These are phyloP conservation scores for Onychostruthus taczanowskii DNA, from an alignment of 2,113 vertebrate genomes.

Conservation along the genomic window DNA sequence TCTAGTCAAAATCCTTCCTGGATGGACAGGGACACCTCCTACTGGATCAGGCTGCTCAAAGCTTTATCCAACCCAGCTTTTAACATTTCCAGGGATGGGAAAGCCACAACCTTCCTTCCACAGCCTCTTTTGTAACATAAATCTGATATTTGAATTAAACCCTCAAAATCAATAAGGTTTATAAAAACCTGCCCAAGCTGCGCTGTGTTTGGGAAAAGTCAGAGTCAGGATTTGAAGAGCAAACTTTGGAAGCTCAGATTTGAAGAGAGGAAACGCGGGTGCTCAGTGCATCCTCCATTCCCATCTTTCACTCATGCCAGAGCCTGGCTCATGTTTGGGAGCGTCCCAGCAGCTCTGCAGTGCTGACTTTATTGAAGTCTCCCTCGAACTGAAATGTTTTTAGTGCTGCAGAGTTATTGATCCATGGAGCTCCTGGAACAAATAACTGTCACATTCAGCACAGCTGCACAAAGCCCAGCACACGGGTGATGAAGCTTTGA, in stretches of 20 bases:
- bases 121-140: not conserved
- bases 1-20: not conserved
- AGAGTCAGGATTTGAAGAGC: not conserved
- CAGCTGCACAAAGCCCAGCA: not conserved
- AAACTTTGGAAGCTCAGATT: not conserved
- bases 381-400: not conserved
- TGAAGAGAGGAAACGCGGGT: not conserved
- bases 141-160: not conserved
- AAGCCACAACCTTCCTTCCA: not conserved
- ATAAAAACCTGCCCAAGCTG: not conserved
- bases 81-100: not conserved
- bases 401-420: conserved; percentile 54
- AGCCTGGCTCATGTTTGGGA: conserved; percentile 17
- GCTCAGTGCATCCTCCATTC: not conserved
- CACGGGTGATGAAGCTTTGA: not conserved
- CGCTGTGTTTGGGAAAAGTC: not conserved
- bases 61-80: not conserved
- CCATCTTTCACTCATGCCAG: not conserved
- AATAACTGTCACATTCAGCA: not conserved
- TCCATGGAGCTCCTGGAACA: not conserved
- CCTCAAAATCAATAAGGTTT: rapidly evolving
- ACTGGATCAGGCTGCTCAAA: not conserved
- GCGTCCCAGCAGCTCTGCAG: not conserved
- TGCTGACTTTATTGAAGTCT: not conserved
- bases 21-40: not conserved